Evolutionary conservation across 2,888 invertebrate genomes (phyloP), one percentile per base, ranked within the genome.

Genomic region (Sphaerophoria rueppellii): DNA sequence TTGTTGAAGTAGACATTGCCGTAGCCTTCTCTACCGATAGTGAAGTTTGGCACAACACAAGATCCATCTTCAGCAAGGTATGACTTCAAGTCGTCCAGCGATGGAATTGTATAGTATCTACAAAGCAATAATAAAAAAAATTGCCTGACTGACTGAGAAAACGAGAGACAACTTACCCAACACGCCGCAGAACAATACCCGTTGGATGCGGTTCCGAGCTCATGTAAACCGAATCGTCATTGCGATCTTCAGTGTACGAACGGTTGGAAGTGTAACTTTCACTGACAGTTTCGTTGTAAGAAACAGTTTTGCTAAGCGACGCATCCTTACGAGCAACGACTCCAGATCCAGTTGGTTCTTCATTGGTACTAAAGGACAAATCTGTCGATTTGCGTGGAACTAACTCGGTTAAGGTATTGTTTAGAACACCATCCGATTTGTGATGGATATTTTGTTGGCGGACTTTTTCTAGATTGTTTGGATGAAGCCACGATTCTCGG

Each of bases 1-100:
- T 96, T 96, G 65, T 96, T 94, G 89, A 96, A 99, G 91, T 94
- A 96, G 0, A 98, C 96, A 90, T 96, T 97, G 4, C 99, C 99
- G 90, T 97, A 98, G 87, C 97, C 97, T 87, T 95, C 94, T 7
- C 98, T 94, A 0, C 98, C 98, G 76, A 99, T 94, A 0, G 97
- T 97, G 85, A 99, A 95, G 87, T 97, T 95, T 6, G 97, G 96
- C 0, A 98, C 96, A 12, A 96, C 92, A 90, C 98, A 98, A 3
- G 95, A 93, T 0, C 96, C 96, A 77, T 92, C 92, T 89, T 97
- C 95, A 5, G 95, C 94, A 54, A 96, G 92, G 90, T 95, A 95
- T 0, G 93, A 94, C 89, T 94, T 94, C 88, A 99, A 93, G 87
- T 97, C 96, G 52, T 97, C 96, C 77, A 98, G 89, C 0, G 95